phyloP scores from a whole-genome alignment of 1,140 invertebrate genomes.

The Drosophila albomicans region DNA sequence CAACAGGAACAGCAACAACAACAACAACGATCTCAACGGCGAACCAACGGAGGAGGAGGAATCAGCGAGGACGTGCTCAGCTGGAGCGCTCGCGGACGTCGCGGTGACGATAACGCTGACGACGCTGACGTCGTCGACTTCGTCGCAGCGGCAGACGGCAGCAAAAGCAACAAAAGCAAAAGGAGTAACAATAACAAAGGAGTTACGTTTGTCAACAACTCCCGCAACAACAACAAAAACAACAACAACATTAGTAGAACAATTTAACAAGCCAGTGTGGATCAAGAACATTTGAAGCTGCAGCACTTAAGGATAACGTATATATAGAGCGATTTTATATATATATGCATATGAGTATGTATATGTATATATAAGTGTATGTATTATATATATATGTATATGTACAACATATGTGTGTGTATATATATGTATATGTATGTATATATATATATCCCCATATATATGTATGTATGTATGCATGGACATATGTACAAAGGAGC shows the following conservation, averaged over 20 bases:
- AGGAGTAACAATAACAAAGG: slow-evolving; percentile 42
- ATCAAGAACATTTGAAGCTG: slow-evolving; percentile 29
- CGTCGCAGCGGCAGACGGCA: slow-evolving; percentile 41
- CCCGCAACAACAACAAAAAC: slow-evolving; percentile 42
- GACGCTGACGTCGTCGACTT: slow-evolving; percentile 51
- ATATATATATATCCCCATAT: slow-evolving; percentile 14
- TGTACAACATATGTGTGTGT: slow-evolving; percentile 2
- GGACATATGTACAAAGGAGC: neutral
- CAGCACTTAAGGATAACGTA: neutral
- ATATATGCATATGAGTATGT: neutral
- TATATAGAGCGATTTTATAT: neutral
- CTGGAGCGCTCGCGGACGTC: slow-evolving; percentile 55
- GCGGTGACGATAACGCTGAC: slow-evolving; percentile 56
- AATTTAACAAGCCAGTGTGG: slow-evolving; percentile 33
- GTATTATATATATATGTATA: slow-evolving; percentile 16
- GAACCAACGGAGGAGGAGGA: slow-evolving; percentile 42
- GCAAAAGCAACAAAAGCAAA: slow-evolving; percentile 17
- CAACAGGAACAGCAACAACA: slow-evolving; percentile 49
- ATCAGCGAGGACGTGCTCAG: slow-evolving; percentile 61
- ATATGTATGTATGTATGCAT: neutral
- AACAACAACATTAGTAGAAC: slow-evolving; percentile 36
- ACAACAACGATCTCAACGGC: slow-evolving; percentile 75
- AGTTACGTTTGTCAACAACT: slow-evolving; percentile 31
- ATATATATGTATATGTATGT: slow-evolving; percentile 18
- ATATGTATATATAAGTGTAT: slow-evolving; percentile 16